Base-by-base conservation (phyloP, 2,113 vertebrate genomes). In the Pithys albifrons region DNA sequence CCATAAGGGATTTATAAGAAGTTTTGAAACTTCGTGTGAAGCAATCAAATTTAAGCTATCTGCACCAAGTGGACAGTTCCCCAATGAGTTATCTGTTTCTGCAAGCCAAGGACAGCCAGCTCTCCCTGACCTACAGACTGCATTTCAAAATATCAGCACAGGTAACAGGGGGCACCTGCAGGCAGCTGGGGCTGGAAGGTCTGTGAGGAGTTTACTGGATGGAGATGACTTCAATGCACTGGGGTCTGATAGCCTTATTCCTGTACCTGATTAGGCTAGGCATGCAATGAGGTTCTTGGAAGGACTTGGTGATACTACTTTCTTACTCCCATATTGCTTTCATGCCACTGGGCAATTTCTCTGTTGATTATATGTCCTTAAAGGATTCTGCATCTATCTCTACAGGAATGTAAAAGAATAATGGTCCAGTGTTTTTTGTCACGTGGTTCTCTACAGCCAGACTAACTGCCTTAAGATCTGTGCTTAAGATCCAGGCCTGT, bases 221-320 rank as follows among this genome's bases (percentile, higher is more conserved):
- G 29, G 10, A 73, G 31, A 25, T 23, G 10, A 49, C 28, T 46
- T 79, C 9, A 88, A 39, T 3, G 4, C 35, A 35, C 6, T 37
- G 55, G 16, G 12, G 8, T n/a, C 33, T 49, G 46, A 54, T 22
- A 49, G 10, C 20, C 78, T 67, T 58, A 29, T 35, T 71, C 19
- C 29, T 62, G 55, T 52, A 41, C 12, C 31, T 48, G 51, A 9
- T 9, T 28, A 77, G 11, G 9, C 27, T 22, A 67, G 43, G 37
- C 43, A 41, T n/a, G n/a, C 24, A 77, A 9, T 0, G 0, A 27
- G 7, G 19, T 37, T 91, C 67, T 72, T 1, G 1, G 27, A n/a
- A n/a, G 41, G 28, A 67, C n/a, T 27, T 28, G 14, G 33, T 18
- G 20, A 52, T 51, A 61, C 7, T 39, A 10, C 16, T 69, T 61